Evolutionary conservation across 2,888 invertebrate genomes (phyloP), one percentile per base, ranked within the genome.

Genomic region (Latheticus oryzae): DNA sequence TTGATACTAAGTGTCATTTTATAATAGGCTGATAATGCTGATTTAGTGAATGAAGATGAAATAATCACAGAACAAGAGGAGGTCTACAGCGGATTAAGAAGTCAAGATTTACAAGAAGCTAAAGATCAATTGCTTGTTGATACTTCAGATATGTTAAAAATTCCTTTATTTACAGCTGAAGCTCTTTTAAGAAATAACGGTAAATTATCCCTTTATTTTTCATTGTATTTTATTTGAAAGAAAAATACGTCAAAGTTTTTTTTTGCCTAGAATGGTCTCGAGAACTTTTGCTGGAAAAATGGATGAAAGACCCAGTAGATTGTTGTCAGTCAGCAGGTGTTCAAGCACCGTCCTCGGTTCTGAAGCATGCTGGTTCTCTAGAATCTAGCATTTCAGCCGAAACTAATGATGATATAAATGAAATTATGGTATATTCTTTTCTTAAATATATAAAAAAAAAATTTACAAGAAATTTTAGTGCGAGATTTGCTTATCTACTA

Each of bases 261-360:
- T n/a, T n/a, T n/a, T n/a, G n/a, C n/a, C n/a, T 71, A 88, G 87
- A 87, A 77, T 88, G 88, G 88, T 87, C 87, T 2, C 78, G 86
- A 63, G 86, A 87, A 68, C 78, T 82, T 23, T 75, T 88, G 33
- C 75, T 88, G 52, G 87, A 87, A 72, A 82, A 84, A 56, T 88
- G 88, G 88, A 87, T 87, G 83, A 81, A 81, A 58, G 85, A 88
- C 71, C 82, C 87, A 0, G 79, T 83, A 1, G 81, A 81, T 52
- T 87, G 87, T 70, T 88, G 87, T 74, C 84, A 85, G 71, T 79
- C 82, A 62, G 86, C 85, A 54, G 87, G 87, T 56, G 86, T 88
- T 32, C 84, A 85, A 66, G 84, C 86, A 5, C 86, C 86, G 32
- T 76, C 83, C 13, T 80, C 82, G 37, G 79, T 81, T 33, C 71